Percentiles rank a stretch among this genome's conserved stretches.
phyloP scores from a whole-genome alignment of 1,140 invertebrate species.

The Hetaerina americana region DNA sequence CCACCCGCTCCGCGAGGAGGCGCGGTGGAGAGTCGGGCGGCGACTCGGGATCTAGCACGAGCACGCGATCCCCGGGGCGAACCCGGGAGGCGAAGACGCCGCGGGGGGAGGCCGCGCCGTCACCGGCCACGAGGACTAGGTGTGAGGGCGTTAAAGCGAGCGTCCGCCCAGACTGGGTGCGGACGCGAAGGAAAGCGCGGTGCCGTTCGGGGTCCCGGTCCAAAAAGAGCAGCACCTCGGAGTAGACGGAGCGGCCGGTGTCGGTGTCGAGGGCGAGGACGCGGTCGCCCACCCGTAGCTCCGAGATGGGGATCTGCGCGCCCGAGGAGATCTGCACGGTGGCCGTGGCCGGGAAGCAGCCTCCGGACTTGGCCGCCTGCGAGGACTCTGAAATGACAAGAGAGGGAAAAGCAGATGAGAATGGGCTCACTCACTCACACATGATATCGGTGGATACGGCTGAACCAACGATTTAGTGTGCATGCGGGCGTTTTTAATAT shows the following conservation, averaged over 20 bases:
- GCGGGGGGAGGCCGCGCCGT: slow-evolving; percentile 19
- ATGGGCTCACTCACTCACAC: too few species aligned
- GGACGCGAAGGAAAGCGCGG: slow-evolving; percentile 55
- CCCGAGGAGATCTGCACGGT: slow-evolving; percentile 42
- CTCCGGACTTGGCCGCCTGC: slow-evolving; percentile 62
- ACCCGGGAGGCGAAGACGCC: slow-evolving; percentile 44
- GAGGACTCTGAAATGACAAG: slow-evolving; percentile 71
- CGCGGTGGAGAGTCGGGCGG: slow-evolving; percentile 33
- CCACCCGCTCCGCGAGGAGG: slow-evolving; percentile 45
- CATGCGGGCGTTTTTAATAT: too few species aligned
- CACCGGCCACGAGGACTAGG: slow-evolving; percentile 43
- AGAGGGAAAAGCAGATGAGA: too few species aligned
- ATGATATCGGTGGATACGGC: too few species aligned
- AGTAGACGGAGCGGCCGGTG: slow-evolving; percentile 55
- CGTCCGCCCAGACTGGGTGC: slow-evolving; percentile 49
- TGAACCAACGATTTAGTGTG: too few species aligned
- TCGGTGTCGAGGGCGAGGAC: slow-evolving; percentile 57
- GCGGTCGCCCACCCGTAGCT: slow-evolving; percentile 61
- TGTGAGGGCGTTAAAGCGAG: slow-evolving; percentile 77
- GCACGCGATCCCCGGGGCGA: slow-evolving; percentile 33
- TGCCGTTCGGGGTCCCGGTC: slow-evolving; percentile 56
- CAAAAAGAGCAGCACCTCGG: slow-evolving; percentile 80
- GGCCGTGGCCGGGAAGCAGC: slow-evolving; percentile 59
- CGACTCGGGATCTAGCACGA: slow-evolving; percentile 31
- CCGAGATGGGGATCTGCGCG: slow-evolving; percentile 35